phyloP scores from a whole-genome alignment of 1,140 invertebrate genomes.

The Drosophila kepulauana region DNA sequence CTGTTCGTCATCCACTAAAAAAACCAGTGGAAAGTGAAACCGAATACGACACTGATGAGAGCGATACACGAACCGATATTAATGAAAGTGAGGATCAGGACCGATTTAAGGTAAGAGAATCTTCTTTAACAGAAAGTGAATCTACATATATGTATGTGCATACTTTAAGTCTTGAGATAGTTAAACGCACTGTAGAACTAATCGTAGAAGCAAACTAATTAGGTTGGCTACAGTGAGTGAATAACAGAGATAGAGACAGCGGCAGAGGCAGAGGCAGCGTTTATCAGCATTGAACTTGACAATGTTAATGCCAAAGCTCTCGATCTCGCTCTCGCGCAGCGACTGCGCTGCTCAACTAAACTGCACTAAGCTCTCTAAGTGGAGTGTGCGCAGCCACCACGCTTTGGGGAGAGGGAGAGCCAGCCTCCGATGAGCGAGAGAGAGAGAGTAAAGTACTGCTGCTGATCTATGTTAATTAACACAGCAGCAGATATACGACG shows the following conservation, averaged over 20 bases:
- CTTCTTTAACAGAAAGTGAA: background rate
- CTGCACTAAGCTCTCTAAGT: constrained; percentile 25
- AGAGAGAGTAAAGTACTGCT: constrained; percentile 6
- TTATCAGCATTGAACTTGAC: constrained; percentile 71
- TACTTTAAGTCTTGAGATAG: too few species aligned
- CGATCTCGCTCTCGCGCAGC: background rate
- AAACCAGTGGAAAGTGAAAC: constrained; percentile 3
- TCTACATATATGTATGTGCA: too few species aligned
- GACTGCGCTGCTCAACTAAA: constrained; percentile 10
- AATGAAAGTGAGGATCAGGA: background rate
- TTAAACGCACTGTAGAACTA: too few species aligned
- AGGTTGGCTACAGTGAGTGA: too few species aligned
- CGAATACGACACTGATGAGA: constrained; percentile 10
- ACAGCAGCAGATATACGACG: constrained; percentile 9
- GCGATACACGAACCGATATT: background rate
- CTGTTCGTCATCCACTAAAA: background rate
- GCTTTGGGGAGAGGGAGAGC: background rate
- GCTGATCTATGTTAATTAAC: constrained; percentile 34
- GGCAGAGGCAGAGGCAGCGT: background rate
- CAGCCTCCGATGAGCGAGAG: background rate
- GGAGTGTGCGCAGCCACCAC: background rate
- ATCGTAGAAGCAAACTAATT: too few species aligned
- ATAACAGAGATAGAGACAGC: too few species aligned
- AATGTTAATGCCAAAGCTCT: constrained; percentile 29
- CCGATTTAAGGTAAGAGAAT: background rate